Base-by-base conservation (phyloP, 1,140 invertebrate species). In the Drosophila bocki region DNA sequence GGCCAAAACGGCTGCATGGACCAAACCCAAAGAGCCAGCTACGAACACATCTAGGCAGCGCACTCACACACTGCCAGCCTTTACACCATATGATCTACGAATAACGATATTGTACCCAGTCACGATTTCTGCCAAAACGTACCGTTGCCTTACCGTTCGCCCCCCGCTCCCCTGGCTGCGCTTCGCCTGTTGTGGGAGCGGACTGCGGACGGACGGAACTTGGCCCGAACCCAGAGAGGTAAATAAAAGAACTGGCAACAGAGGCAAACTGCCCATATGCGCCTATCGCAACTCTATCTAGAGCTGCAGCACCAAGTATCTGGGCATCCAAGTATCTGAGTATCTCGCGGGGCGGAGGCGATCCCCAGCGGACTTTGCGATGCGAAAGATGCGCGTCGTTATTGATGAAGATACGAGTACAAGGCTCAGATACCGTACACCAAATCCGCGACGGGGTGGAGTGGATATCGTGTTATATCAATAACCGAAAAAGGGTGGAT, bases 401-500 rank as follows among this genome's bases (percentile, higher is more conserved):
- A 91, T 91, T 91, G 88, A 91, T 91, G 88, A 91, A 91, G 88
- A 91, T 90, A 87, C 83, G 80, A 75, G 71, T 82, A 76, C 61
- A 60, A 57, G 65, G 41, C 26, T 26, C 39, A 56, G 78, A 85
- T 87, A 87, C 84, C 71, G 83, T 81, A 90, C 83, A 72, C 70
- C 57, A 69, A 71, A 83, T 74, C 83, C 51, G 42, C 29, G 62
- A 47, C 47, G 32, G 51, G 37, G 58, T 8, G 29, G 56, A 33
- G 48, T 48, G 72, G 82, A 88, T 91, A 91, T 91, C 81, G 80
- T 81, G 86, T 88, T 91, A 91, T 92, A 91, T 92, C 91, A 92
- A 92, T 91, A 91, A 92, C 83, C 86, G 75, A 87, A 91, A 92
- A 92, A 85, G 91, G 91, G 91, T 91, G 91, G 86, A 92, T 83